Percentiles rank a stretch among this genome's conserved stretches.
Evolutionary conservation across 2,113 vertebrate species (phyloP).

Genomic region (Gasterosteus nipponicus): DNA sequence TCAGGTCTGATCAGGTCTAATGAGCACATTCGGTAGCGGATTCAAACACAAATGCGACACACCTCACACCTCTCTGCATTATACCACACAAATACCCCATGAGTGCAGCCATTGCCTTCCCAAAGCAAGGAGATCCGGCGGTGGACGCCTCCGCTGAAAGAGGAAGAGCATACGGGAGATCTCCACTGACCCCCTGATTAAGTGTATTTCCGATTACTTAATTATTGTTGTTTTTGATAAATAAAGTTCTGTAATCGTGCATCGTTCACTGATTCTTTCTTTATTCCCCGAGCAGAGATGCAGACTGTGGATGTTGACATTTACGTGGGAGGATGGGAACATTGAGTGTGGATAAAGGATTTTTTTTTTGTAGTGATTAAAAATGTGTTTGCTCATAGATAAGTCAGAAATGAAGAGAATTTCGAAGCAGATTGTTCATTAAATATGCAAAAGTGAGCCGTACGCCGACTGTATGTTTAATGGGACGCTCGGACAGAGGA

Average conservation of each 20-base stretch:
- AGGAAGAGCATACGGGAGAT: slow-evolving; percentile 3
- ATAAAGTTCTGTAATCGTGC: not conserved
- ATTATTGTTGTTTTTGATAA: not conserved
- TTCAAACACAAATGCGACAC: not conserved
- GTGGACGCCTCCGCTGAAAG: not conserved
- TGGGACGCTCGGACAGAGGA: slow-evolving; percentile 24
- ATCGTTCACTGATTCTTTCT: slow-evolving; percentile 9
- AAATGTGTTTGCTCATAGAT: slow-evolving; percentile 25
- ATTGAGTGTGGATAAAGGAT: slow-evolving; percentile 4
- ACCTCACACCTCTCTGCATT: not conserved
- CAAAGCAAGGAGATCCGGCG: no score
- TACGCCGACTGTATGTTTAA: slow-evolving; percentile 16
- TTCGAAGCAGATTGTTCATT: slow-evolving; percentile 34
- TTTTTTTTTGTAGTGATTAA: slow-evolving; percentile 37
- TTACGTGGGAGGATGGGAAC: slow-evolving; percentile 18
- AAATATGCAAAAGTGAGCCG: slow-evolving; percentile 21
- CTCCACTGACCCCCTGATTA: not conserved
- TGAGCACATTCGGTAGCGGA: not conserved
- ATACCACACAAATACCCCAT: no score
- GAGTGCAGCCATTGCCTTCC: no score
- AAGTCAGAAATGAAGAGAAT: slow-evolving; percentile 8
- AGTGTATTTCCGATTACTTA: not conserved
- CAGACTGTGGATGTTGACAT: slow-evolving; percentile 22
- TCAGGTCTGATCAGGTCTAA: not conserved
- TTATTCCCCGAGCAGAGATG: not conserved